Conservation (phyloP, 2,797 vertebrate species). For the Poeciliopsis gracilis region DNA sequence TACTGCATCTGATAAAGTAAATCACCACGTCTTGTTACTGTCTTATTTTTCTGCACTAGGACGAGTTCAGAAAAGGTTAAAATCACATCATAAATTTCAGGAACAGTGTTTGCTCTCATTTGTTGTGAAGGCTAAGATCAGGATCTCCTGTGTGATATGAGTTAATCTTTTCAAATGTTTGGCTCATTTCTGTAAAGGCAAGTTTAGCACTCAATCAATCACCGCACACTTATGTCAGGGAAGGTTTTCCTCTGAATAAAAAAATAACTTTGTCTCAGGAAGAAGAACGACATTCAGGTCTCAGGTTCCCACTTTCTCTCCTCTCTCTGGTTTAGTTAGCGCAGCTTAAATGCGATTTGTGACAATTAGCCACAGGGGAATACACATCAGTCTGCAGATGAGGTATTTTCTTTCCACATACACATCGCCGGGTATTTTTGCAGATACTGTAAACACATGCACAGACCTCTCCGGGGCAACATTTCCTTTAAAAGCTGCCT, state of each 20-base stretch:
- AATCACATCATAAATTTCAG: neutral
- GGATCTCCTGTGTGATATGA: neutral
- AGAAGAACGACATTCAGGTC: constrained; percentile 26
- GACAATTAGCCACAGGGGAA: constrained; percentile 36
- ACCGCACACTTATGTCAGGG: neutral
- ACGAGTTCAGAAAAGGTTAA: neutral
- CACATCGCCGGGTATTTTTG: constrained; percentile 9
- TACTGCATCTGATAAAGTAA: neutral
- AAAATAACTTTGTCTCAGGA: neutral
- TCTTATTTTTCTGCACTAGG: neutral
- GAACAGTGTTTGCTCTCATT: neutral
- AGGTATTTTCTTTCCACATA: constrained; percentile 2
- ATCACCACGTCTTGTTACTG: neutral
- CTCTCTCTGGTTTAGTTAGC: constrained; percentile 42
- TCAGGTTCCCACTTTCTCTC: constrained; percentile 14
- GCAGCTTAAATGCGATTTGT: constrained; percentile 47
- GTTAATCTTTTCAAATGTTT: neutral
- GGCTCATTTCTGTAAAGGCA: neutral
- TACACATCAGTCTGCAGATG: constrained; percentile 25
- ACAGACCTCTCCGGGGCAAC: constrained; percentile 32
- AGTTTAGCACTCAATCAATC: neutral
- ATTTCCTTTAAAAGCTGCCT: constrained; percentile 45
- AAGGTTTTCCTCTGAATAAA: neutral
- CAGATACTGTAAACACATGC: constrained; percentile 1
- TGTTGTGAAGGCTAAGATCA: neutral